phyloP scores from a whole-genome alignment of 2,113 vertebrate species.

The Centropus bengalensis region DNA sequence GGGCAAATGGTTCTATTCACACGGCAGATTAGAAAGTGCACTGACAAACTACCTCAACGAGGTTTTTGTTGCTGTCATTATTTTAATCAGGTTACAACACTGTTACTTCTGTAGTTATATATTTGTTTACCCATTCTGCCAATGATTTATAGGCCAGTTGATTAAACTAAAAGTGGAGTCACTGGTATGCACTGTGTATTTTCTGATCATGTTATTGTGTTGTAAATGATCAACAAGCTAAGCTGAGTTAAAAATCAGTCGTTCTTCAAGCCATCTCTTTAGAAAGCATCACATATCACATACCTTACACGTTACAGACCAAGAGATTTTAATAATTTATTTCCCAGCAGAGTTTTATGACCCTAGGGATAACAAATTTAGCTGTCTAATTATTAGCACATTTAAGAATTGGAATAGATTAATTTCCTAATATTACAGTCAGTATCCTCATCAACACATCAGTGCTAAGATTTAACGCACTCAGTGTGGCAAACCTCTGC shows the following conservation, averaged over 20 bases:
- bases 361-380: slow-evolving; percentile 28
- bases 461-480: background rate
- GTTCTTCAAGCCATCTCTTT: background rate
- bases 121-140: background rate
- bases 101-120: background rate
- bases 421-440: slow-evolving; percentile 29
- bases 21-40: fast-evolving
- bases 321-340: slow-evolving; percentile 6
- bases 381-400: slow-evolving; percentile 19
- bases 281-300: background rate
- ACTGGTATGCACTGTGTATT: background rate
- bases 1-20: background rate
- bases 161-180: background rate
- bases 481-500: background rate
- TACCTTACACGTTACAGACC: background rate
- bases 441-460: slow-evolving; percentile 28
- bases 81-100: background rate
- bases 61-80: background rate
- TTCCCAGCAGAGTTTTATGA: slow-evolving; percentile 17
- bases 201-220: background rate
- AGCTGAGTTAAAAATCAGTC: background rate
- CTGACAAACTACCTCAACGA: fast-evolving
- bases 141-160: background rate
- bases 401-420: slow-evolving; percentile 30
- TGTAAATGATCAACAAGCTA: background rate